These are phyloP conservation scores for Callimorpha dominula DNA, from an alignment of 2,888 invertebrate genomes.

Conservation along the genomic window DNA sequence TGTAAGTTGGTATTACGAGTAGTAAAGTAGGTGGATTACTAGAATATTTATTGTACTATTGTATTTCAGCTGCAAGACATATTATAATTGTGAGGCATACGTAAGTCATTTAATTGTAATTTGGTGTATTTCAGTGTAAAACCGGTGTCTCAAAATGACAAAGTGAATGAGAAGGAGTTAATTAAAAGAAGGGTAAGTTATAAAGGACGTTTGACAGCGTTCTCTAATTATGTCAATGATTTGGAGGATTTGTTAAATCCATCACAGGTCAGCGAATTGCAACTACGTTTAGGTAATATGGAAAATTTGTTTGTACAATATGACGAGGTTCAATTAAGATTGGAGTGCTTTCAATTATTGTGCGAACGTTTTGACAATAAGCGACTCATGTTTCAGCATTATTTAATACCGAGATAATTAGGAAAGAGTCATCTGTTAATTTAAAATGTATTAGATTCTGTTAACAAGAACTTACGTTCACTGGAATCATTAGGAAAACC, in stretches of 20 bases:
- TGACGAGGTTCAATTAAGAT: constrained; percentile 1
- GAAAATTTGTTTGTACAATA: not conserved
- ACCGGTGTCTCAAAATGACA: too few species aligned
- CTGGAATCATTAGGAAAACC: constrained; percentile 1
- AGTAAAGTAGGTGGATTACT: too few species aligned
- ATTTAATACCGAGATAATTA: not conserved
- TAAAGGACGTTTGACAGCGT: not conserved
- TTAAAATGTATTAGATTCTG: not conserved
- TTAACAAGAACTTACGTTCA: constrained; percentile 3
- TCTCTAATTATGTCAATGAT: not conserved
- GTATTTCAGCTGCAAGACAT: too few species aligned
- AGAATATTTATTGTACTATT: too few species aligned
- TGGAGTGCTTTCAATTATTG: not conserved
- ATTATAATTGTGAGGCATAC: too few species aligned
- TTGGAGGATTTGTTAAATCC: too few species aligned
- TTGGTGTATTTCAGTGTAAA: too few species aligned
- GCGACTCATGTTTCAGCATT: not conserved
- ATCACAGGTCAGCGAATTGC: not conserved
- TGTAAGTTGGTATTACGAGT: too few species aligned
- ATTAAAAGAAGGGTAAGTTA: not conserved
- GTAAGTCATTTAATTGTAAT: too few species aligned
- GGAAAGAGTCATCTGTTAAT: not conserved
- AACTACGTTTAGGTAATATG: constrained; percentile 5
- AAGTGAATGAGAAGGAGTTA: too few species aligned
- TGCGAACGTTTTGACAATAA: too few species aligned